Evolutionary conservation across 2,888 invertebrate species (phyloP), one percentile per base, ranked within the genome.

Genomic region (Scrobipalpa costella): DNA sequence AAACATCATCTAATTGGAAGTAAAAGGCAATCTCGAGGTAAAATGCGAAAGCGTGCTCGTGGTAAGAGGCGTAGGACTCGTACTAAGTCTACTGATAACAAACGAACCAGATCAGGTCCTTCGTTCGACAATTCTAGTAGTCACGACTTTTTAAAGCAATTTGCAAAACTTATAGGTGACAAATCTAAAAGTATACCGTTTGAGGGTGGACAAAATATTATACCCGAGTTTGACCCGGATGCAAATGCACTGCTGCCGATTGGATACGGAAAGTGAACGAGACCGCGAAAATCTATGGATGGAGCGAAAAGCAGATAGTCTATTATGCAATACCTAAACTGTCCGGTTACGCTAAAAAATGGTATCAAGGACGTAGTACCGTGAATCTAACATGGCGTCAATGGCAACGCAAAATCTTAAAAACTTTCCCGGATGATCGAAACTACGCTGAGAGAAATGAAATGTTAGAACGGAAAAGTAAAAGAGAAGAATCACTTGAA

Each of bases 261-360:
- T 70, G 68, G 70, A 34, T 70, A 7, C 49, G 52, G n/a, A n/a
- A n/a, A n/a, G n/a, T n/a, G n/a, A n/a, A n/a, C n/a, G n/a, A n/a
- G n/a, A n/a, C n/a, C n/a, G 66, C 68, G 2, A 33, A 27, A 38
- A 68, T 71, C 19, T 71, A 71, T 49, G 47, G 52, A 0, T 71
- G 71, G 71, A 62, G 11, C 33, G 67, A 70, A 13, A 66, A 47
- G 52, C 68, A 70, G 55, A 67, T 61, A 1, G 63, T 68, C 21
- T 67, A 64, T 38, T 63, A 66, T 36, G 70, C 71, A 0, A 36
- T 72, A 15, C 68, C 69, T 0, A 73, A 73, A 63, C 44, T 73
- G 50, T 27, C 57, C 1, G 73, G 72, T 0, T 38, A 64, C 0
- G 70, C 72, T 1, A 64, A 68, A 47, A 60, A 62, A 15, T 73